phyloP scores from a whole-genome alignment of 2,113 vertebrate species.

The Peromyscus polionotus region DNA sequence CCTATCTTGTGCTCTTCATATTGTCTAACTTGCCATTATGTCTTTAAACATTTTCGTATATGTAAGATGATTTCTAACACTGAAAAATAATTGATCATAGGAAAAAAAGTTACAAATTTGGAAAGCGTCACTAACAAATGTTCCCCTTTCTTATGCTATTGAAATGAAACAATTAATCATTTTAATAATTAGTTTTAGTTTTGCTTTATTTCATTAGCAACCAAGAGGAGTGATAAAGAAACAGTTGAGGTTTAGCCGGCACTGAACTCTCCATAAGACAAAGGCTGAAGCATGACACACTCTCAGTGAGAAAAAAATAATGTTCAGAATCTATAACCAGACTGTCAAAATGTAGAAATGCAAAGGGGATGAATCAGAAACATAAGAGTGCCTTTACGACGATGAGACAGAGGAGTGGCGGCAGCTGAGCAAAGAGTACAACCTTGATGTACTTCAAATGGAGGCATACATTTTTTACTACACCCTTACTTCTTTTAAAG shows the following conservation, averaged over 20 bases:
- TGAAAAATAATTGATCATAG: background rate
- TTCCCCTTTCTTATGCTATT: background rate
- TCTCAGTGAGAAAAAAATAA: background rate
- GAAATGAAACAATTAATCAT: background rate
- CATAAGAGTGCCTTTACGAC: background rate
- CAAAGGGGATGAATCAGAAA: background rate
- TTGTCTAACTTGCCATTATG: background rate
- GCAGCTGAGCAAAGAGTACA: background rate
- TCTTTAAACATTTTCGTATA: background rate
- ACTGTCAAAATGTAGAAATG: background rate
- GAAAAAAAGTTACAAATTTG: background rate
- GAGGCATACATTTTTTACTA: background rate
- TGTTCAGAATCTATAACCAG: background rate
- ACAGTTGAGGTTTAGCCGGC: background rate
- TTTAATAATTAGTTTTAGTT: background rate
- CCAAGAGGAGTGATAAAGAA: background rate
- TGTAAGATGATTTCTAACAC: background rate
- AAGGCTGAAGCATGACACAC: fast-evolving
- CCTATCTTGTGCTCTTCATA: background rate
- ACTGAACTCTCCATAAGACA: too few relatives aligned
- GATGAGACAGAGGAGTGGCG: background rate
- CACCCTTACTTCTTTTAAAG: background rate
- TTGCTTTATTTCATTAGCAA: background rate
- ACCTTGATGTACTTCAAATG: background rate
- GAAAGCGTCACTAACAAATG: background rate